Conservation (phyloP, 2,797 vertebrate genomes). For the Esox lucius region DNA sequence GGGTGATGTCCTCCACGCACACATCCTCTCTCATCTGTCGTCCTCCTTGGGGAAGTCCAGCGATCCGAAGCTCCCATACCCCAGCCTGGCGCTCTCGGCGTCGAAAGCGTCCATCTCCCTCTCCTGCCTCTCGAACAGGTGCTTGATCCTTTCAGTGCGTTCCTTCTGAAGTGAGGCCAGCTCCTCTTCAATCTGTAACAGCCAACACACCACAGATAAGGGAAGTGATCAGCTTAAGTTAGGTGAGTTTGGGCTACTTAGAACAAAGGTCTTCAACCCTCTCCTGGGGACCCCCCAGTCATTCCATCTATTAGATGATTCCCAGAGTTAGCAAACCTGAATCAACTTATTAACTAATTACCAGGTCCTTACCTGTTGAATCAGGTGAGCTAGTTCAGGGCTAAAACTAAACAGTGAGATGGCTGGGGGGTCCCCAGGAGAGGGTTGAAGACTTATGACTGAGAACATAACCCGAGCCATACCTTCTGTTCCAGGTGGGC, state of each 20-base stretch:
- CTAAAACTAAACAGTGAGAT: too few relatives aligned
- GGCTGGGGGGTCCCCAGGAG: too few relatives aligned
- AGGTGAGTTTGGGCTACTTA: not conserved
- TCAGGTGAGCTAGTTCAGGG: too few relatives aligned
- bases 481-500: conserved; percentile 95
- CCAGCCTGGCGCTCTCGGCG: conserved; percentile 80
- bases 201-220: not conserved
- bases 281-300: too few relatives aligned
- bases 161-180: conserved; percentile 73
- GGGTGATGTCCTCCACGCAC: conserved; percentile 66
- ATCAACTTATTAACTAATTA: too few relatives aligned
- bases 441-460: too few relatives aligned
- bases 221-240: not conserved
- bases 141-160: conserved; percentile 70
- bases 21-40: conserved; percentile 91
- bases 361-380: too few relatives aligned
- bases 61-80: conserved; percentile 86
- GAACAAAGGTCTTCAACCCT: too few relatives aligned
- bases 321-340: too few relatives aligned
- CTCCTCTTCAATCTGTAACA: conserved; percentile 71
- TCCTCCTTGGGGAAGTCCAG: conserved; percentile 96
- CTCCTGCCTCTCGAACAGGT: conserved; percentile 72
- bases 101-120: conserved; percentile 69
- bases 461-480: conserved; percentile 16
- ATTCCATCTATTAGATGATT: too few relatives aligned